Evolutionary conservation across 1,140 invertebrate species (phyloP), one percentile per base, ranked within the genome.

Genomic region (Lethrus apterus): DNA sequence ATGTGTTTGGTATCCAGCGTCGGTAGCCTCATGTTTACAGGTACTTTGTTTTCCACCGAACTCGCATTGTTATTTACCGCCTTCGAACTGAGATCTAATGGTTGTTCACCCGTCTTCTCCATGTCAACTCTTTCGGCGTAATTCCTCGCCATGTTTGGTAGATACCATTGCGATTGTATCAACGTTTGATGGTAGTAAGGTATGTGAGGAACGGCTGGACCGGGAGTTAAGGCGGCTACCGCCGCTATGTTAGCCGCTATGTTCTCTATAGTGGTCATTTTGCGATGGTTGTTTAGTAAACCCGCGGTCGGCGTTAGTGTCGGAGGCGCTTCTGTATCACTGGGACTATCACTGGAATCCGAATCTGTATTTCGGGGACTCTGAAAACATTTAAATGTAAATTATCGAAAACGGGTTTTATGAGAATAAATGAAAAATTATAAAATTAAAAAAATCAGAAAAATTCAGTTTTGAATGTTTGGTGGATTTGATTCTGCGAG

Each of bases 21-120:
- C 26, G 74, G 69, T 64, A 55, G 66, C 64, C 65, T 65, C 62
- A 58, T 48, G 50, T 57, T 55, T 54, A 13, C 19, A 31, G 26
- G 41, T 30, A 14, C 26, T 41, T 24, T 52, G 10, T 42, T 54
- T 46, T 33, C 41, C 31, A 30, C 38, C 14, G 38, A 15, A 15
- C 18, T 41, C 5, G 14, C 14, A 4, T 15, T 9, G 36, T 9
- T 38, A 19, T 46, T 51, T 21, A 30, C 50, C 31, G 56, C 56
- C 34, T 63, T 86, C 56, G 82, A 80, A 70, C 84, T 86, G 57
- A 89, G 77, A 72, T 87, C 85, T 51, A 87, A 73, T 15, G 85
- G 85, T 67, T 84, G 80, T 60, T 85, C 83, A 52, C 70, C 70
- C 10, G 48, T 49, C 13, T 46, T 53, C 23, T 48, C 50, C 21